Base-by-base conservation (phyloP, 2,888 invertebrate species). In the Pterostichus madidus region DNA sequence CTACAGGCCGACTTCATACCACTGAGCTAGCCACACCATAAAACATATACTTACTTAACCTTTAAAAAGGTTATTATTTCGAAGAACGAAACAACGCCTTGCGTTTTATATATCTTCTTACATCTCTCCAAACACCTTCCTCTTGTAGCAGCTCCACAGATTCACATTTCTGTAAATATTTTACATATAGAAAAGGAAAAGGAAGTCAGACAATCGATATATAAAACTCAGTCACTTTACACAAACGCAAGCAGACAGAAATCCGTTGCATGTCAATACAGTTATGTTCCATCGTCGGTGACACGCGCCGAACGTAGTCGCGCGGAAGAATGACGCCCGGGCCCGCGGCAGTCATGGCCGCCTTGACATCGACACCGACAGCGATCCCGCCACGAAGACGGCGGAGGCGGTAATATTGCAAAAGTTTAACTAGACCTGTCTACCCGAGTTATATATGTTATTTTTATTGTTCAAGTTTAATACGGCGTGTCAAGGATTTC, bases 191-290 rank as follows among this genome's bases (percentile, higher is more conserved):
- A 77, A 77, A 77, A 77, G 39, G 39, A 75, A 75, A 75, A 75
- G 32, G 13, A 44, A 52, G 31, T 31, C 17, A 71, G 56, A 77
- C 56, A 77, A 77, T 77, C 77, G 53, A 56, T 77, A 53, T n/a
- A 56, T 77, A 77, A 77, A 56, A 77, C 32, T 75, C 49, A 39
- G 77, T 56, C 56, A 53, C 53, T 77, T 77, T 77, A 77, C 77
- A 77, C 56, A 77, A 77, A 77, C 35, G 35, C 35, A 56, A 77
- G 56, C 53, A 77, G 77, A 77, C 77, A 77, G 77, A 56, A 77
- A 77, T 77, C 53, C 56, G 56, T 39, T 17, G 56, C 77, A 77
- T 77, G 77, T 77, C 77, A 77, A 77, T 77, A 77, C 77, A 77
- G 35, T 39, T 77, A 15, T 32, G 44, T 77, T 35, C 53, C 76